These are phyloP conservation scores for Nephotettix cincticeps DNA, from an alignment of 1,140 invertebrate species.

Conservation along the genomic window DNA sequence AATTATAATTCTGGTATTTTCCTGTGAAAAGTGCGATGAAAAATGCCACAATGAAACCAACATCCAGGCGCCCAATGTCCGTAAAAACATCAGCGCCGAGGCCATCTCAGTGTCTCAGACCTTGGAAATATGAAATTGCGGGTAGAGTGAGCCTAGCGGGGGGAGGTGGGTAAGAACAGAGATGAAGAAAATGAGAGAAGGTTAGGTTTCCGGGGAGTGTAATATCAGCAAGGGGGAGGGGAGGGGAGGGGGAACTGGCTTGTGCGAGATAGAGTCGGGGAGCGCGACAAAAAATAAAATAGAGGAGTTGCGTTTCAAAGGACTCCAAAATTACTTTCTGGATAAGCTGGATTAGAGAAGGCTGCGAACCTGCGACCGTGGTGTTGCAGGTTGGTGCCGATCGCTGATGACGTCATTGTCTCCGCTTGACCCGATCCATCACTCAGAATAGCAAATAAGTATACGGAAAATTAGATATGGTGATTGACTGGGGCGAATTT, in stretches of 20 bases:
- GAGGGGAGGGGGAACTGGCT: neutral
- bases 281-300: slow-evolving; percentile 33
- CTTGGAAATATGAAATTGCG: slow-evolving; percentile 18
- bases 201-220: slow-evolving; percentile 22
- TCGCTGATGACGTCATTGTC: no score
- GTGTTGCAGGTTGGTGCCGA: no score
- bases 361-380: neutral
- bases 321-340: slow-evolving; percentile 41
- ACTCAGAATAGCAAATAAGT: no score
- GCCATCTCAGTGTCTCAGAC: no score
- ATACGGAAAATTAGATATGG: no score
- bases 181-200: slow-evolving; percentile 27
- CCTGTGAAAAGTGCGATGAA: no score
- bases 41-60: no score
- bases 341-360: slow-evolving; percentile 35
- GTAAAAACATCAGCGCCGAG: no score
- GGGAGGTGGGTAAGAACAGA: slow-evolving; percentile 7
- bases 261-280: slow-evolving; percentile 18
- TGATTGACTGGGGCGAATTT: no score
- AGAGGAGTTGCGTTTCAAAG: slow-evolving; percentile 37
- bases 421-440: no score
- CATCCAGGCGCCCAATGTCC: no score
- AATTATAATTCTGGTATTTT: no score
- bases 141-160: neutral
- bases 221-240: slow-evolving; percentile 4